These are phyloP conservation scores for Linepithema humile DNA, from an alignment of 1,140 invertebrate species.

Conservation along the genomic window DNA sequence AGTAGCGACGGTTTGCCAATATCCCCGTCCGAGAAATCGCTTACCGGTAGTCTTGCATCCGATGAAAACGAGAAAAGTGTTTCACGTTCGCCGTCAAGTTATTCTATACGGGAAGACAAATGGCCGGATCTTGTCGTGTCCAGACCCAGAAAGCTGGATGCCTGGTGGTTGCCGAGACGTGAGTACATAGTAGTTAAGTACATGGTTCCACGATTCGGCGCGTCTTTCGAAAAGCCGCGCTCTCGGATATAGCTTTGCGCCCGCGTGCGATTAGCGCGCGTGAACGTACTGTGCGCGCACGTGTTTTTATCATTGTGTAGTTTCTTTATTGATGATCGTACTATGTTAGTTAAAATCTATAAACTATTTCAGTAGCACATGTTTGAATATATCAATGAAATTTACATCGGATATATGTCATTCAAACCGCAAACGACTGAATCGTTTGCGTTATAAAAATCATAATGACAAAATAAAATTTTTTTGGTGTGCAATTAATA, in stretches of 20 bases:
- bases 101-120: conserved; percentile 85
- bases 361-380: not conserved
- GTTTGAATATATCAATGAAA: not conserved
- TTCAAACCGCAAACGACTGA: not conserved
- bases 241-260: not conserved
- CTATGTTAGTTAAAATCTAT: not conserved
- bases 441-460: not conserved
- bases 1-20: conserved; percentile 84
- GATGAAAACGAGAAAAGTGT: conserved; percentile 83
- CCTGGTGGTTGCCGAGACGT: conserved; percentile 83
- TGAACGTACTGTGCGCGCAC: not conserved
- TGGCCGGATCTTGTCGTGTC: conserved; percentile 85
- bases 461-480: not conserved
- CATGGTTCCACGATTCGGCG: conserved; percentile 56
- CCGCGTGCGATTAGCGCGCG: conserved; percentile 1
- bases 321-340: not conserved
- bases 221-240: conserved; percentile 48
- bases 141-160: conserved; percentile 81
- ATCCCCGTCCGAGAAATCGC: conserved; percentile 83
- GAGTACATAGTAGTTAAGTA: conserved; percentile 71
- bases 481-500: not conserved
- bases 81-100: conserved; percentile 84
- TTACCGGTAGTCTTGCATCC: conserved; percentile 79
- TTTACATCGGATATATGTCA: not conserved
- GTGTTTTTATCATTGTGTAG: not conserved